Evolutionary conservation across 2,113 vertebrate genomes (phyloP), one percentile per base, ranked within the genome.

Genomic region (Prunella fulvescens): DNA sequence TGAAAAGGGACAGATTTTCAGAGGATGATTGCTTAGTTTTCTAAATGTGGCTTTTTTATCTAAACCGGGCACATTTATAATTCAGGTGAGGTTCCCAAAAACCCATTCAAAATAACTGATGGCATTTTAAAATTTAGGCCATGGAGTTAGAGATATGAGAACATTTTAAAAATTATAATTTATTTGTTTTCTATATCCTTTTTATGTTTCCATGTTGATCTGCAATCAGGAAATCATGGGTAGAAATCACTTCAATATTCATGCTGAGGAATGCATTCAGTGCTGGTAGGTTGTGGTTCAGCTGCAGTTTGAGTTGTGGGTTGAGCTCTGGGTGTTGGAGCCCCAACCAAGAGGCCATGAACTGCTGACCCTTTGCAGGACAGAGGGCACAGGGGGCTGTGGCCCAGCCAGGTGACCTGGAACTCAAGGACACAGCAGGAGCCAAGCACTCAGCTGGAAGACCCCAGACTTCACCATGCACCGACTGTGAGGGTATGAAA

Each of bases 261-360:
- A 29, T 7, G 6, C 12, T 74, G 39, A 45, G 39, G 39, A 67
- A 18, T n/a, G 12, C 19, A 8, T 24, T 39, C n/a, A 29, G 13
- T 25, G 45, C 39, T 0, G 1, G 45, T 29, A 60, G 69, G 28
- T 53, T 1, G 0, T 15, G 13, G 3, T 81, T 33, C 60, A 45
- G 61, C 29, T 82, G 61, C 61, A 67, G 28, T n/a, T 39, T 0
- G 0, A 66, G 53, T 1, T 45, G 60, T 5, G 8, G 17, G 22
- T 15, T 65, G 58, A 57, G 35, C 33, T 64, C 50, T 6, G 76
- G 48, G 31, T 64, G 25, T 9, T 42, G 50, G 6, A 65, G 26
- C 50, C 19, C 28, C 35, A 72, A 5, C 22, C 50, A 22, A 12
- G 66, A 37, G 26, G 6, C 11, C 0, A 0, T 31, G 50, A 65